Conservation (phyloP, 1,140 invertebrate genomes). For the Zaprionus taronus region DNA sequence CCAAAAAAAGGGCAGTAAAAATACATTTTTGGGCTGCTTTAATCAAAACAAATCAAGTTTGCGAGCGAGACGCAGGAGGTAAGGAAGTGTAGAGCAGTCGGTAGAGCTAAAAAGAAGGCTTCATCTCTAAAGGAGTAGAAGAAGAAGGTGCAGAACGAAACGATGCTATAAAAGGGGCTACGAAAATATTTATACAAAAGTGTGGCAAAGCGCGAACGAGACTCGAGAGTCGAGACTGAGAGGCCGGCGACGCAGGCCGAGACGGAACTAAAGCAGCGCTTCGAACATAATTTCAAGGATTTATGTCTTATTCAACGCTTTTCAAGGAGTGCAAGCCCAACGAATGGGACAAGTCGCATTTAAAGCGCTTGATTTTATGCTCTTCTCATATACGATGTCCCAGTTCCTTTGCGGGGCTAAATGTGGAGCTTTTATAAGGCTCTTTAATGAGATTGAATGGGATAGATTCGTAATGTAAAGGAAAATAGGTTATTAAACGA, state of each 20-base stretch:
- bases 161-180: slow-evolving; percentile 30
- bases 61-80: neutral
- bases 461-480: neutral
- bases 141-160: slow-evolving; percentile 26
- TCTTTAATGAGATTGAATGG: slow-evolving; percentile 25
- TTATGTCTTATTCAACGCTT: slow-evolving; percentile 66
- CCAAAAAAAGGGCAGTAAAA: slow-evolving; percentile 21
- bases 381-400: slow-evolving; percentile 20
- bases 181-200: slow-evolving; percentile 52
- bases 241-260: neutral
- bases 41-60: slow-evolving; percentile 68
- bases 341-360: slow-evolving; percentile 30
- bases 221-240: slow-evolving; percentile 3
- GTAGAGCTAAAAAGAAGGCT: too few species aligned
- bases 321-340: slow-evolving; percentile 36
- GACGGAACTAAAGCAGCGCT: slow-evolving; percentile 31
- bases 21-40: slow-evolving; percentile 45
- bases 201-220: slow-evolving; percentile 46
- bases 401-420: neutral
- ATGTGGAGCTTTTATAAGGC: slow-evolving; percentile 2
- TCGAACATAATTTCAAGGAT: slow-evolving; percentile 66
- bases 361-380: slow-evolving; percentile 43
- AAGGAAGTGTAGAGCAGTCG: neutral
- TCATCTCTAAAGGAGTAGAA: neutral
- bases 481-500: neutral